Base-by-base conservation (phyloP, 64 coral and sea anemone species). In the Montipora foliosa region DNA sequence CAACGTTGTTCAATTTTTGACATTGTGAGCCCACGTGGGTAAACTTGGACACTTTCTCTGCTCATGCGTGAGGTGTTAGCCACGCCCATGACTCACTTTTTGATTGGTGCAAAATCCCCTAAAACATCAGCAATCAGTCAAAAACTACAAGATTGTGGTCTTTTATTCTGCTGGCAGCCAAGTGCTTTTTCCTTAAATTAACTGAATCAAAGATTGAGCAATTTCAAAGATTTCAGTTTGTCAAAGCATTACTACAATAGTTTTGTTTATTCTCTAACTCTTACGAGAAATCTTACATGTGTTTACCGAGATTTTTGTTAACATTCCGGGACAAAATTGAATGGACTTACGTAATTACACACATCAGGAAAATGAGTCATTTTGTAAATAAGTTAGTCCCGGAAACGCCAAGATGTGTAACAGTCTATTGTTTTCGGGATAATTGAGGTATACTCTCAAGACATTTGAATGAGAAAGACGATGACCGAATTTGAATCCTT, bases 1-100 rank as follows among this genome's bases (percentile, higher is more conserved):
- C 96, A 97, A 95, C 78, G 73, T 94, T 97, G 96, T 97, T 97
- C 94, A 94, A 94, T 97, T 37, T 96, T 97, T 91, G 96, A 95
- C 93, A 97, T 88, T 97, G 93, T 97, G 17, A 75, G 77, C 94
- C 96, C 96, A 97, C 96, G 96, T 97, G 96, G 96, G 96, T 47
- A 82, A 84, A 92, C 70, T 80, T 79, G 68, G 67, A 77, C 57
- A 44, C 45, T 53, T 49, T 11, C 47, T 50, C 9, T 89, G 77
- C 96, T 79, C 95, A 74, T 97, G 91, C 92, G 95, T 75, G 71
- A 0, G 52, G 11, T 13, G 0, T 2, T 44, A 73, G 19, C 83
- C 89, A 68, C 95, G 87, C 83, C 95, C 92, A 58, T 25, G 81
- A 69, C 14, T 17, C 11, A 47, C 8, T 3, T 60, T 71, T 5